phyloP scores from a whole-genome alignment of 2,113 vertebrate species.

The Pseudorhombus dupliciocellatus region DNA sequence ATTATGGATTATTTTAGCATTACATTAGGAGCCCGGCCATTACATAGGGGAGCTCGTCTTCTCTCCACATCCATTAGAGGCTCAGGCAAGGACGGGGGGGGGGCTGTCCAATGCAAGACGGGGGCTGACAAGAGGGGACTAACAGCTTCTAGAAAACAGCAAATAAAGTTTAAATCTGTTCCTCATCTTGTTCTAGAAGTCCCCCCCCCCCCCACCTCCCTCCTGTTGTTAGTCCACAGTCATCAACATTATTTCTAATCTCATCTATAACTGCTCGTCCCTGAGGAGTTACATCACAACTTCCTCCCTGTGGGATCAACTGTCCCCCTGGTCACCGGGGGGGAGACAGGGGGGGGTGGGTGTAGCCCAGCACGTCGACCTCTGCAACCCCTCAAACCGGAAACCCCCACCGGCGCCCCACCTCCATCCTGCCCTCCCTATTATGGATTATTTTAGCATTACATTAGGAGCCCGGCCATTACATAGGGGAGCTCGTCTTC shows the following conservation, averaged over 20 bases:
- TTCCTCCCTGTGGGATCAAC: conserved; percentile 56
- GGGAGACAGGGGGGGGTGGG: background rate
- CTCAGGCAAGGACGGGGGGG: background rate
- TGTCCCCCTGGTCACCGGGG: conserved; percentile 20
- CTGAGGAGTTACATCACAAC: conserved; percentile 57
- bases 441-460: conserved; percentile 67
- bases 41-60: conserved; percentile 53
- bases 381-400: conserved; percentile 43
- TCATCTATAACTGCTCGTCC: conserved; percentile 36
- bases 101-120: conserved; percentile 10
- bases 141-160: conserved; percentile 31
- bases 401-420: conserved; percentile 28
- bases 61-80: conserved; percentile 68
- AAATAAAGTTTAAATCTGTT: no score
- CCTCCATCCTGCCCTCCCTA: background rate
- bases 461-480: conserved; percentile 66
- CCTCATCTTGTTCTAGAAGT: no score
- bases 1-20: conserved; percentile 67
- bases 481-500: conserved; percentile 48
- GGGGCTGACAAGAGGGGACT: conserved; percentile 33
- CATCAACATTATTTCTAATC: conserved; percentile 29
- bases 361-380: conserved; percentile 21
- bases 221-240: background rate
- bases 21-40: conserved; percentile 64
- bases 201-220: no score